phyloP scores from a whole-genome alignment of 1,140 invertebrate genomes.

The Vanessa tameamea region DNA sequence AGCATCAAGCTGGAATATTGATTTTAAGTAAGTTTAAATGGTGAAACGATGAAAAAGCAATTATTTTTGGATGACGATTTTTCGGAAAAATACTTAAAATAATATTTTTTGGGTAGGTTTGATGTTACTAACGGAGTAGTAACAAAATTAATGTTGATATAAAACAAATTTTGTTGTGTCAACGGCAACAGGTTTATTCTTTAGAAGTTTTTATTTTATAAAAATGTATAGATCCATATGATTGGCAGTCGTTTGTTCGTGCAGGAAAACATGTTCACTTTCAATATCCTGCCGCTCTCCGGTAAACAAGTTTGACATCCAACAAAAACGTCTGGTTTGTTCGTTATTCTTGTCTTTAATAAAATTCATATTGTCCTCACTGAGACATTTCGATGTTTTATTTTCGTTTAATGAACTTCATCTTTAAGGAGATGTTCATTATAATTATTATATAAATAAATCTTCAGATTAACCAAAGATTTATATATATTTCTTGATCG shows the following conservation, averaged over 20 bases:
- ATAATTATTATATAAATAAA: not conserved
- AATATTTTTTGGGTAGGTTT: not conserved
- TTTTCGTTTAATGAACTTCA: constrained; percentile 16
- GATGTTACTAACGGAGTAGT: too few species aligned
- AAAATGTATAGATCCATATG: constrained; percentile 1
- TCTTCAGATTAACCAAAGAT: too few species aligned
- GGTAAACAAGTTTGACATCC: constrained; percentile 35
- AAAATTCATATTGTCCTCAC: constrained; percentile 31
- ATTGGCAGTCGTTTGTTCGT: constrained; percentile 4
- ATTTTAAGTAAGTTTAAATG: too few species aligned
- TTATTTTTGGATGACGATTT: too few species aligned
- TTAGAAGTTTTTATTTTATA: not conserved
- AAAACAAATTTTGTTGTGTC: not conserved
- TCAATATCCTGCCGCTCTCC: constrained; percentile 28
- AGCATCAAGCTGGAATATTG: too few species aligned
- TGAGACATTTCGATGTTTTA: constrained; percentile 11
- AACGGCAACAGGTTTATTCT: not conserved
- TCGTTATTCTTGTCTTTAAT: constrained; percentile 26
- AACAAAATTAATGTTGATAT: not conserved
- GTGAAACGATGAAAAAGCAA: too few species aligned
- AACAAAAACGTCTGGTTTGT: constrained; percentile 22
- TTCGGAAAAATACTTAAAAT: not conserved
- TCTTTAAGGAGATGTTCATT: constrained; percentile 1
- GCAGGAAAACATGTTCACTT: constrained; percentile 20
- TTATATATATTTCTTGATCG: too few species aligned